Conservation (phyloP, 2,888 invertebrate genomes). For the Linnaemya vulpina region DNA sequence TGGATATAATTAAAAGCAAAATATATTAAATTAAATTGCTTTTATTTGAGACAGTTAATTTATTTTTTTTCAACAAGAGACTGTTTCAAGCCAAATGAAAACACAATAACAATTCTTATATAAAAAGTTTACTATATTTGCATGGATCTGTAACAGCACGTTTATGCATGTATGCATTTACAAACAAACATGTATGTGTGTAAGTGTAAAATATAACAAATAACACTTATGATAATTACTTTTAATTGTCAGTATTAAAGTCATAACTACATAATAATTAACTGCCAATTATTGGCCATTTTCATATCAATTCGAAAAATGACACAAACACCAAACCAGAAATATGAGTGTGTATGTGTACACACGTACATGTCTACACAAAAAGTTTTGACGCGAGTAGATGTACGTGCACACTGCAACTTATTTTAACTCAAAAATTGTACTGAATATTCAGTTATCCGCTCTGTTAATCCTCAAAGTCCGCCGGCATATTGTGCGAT, state of each 20-base stretch:
- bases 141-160: neutral
- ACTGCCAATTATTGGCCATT: constrained; percentile 79
- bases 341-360: neutral
- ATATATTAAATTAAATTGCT: constrained; percentile 23
- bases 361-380: neutral
- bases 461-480: constrained; percentile 35
- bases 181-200: neutral
- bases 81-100: constrained; percentile 6
- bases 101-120: neutral
- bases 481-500: neutral
- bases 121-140: neutral
- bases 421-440: constrained; percentile 18
- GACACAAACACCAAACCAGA: constrained; percentile 60
- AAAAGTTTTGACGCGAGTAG: neutral
- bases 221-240: constrained; percentile 77
- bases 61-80: constrained; percentile 18
- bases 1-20: constrained; percentile 20
- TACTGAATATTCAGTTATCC: constrained; percentile 40
- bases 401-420: no score
- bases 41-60: constrained; percentile 21
- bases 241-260: constrained; percentile 80
- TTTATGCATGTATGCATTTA: neutral
- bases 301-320: constrained; percentile 73
- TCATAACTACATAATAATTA: constrained; percentile 81
- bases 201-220: constrained; percentile 60